Evolutionary conservation across 2,113 vertebrate species (phyloP).

Genomic region (Holacanthus passer): DNA sequence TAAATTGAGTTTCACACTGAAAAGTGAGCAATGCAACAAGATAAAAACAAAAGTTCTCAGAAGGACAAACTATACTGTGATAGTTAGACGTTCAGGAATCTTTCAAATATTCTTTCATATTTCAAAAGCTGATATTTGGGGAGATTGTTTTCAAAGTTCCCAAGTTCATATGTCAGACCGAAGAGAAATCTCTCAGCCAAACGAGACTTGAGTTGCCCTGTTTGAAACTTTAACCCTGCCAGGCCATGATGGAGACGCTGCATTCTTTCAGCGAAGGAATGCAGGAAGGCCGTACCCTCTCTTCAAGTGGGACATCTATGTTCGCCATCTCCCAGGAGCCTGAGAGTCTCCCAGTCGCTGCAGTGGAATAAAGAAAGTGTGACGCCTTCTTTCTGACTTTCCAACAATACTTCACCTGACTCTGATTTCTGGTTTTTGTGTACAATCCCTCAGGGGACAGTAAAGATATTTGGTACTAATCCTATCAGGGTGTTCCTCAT

Average conservation of each 20-base stretch:
- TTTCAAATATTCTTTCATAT: not conserved
- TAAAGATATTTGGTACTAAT: not conserved
- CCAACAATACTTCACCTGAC: not conserved
- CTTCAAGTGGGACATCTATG: slow-evolving; percentile 24
- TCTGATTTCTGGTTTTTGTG: not conserved
- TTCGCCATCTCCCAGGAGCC: slow-evolving; percentile 43
- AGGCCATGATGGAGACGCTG: slow-evolving; percentile 14
- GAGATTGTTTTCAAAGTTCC: not conserved
- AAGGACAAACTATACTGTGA: not conserved
- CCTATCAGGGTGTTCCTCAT: not conserved
- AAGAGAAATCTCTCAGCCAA: slow-evolving; percentile 30
- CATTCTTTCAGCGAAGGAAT: slow-evolving; percentile 75
- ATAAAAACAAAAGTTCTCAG: too few species aligned
- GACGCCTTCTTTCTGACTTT: not conserved
- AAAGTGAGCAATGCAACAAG: too few species aligned
- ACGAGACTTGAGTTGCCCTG: slow-evolving; percentile 7
- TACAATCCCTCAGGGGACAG: not conserved
- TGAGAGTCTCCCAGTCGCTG: not conserved
- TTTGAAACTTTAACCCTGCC: slow-evolving; percentile 26
- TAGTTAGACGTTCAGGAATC: too few species aligned
- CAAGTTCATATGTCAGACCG: slow-evolving; percentile 20
- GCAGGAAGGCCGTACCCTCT: slow-evolving; percentile 34
- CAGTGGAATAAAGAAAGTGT: not conserved
- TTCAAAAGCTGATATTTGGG: not conserved
- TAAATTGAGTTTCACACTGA: too few species aligned